A percentile compares a stretch with the other conserved stretches of the same genome.
These are phyloP conservation scores for Colinus virginianus DNA, from an alignment of 2,113 vertebrate genomes.

Conservation along the genomic window DNA sequence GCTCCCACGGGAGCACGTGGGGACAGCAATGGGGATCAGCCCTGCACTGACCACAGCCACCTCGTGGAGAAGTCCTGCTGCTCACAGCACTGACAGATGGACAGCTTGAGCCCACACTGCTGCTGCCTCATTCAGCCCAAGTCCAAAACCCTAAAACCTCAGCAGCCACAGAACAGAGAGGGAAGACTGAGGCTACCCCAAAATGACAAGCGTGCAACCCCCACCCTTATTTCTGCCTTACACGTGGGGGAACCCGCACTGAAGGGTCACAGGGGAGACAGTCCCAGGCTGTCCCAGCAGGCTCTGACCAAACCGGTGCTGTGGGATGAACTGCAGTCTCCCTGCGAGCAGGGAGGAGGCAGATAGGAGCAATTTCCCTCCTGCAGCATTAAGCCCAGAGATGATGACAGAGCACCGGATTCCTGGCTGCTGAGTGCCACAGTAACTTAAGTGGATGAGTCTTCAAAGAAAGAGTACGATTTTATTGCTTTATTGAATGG, in stretches of 20 bases:
- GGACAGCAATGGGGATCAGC: background rate
- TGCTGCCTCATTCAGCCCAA: constrained; percentile 43
- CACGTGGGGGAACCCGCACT: background rate
- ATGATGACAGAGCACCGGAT: constrained; percentile 36
- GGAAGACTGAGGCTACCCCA: background rate
- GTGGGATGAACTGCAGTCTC: background rate
- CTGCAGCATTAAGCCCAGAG: background rate
- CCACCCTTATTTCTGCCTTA: background rate
- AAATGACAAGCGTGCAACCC: fast-evolving
- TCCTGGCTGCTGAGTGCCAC: background rate
- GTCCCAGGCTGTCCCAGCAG: background rate
- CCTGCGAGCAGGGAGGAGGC: background rate
- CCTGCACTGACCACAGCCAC: background rate
- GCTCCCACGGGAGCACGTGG: background rate
- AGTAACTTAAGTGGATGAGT: background rate
- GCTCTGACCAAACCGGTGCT: background rate
- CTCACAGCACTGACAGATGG: background rate
- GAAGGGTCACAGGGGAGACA: background rate
- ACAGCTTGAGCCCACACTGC: constrained; percentile 1
- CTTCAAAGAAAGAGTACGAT: constrained; percentile 15
- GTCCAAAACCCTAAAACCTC: background rate
- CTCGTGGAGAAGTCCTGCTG: background rate
- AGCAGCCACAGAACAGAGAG: background rate
- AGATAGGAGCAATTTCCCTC: constrained; percentile 31
- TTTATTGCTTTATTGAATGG: background rate